A percentile compares a stretch with the other conserved stretches of the same genome.
Conservation (phyloP, 2,888 invertebrate species). For the Tanypteryx hageni region DNA sequence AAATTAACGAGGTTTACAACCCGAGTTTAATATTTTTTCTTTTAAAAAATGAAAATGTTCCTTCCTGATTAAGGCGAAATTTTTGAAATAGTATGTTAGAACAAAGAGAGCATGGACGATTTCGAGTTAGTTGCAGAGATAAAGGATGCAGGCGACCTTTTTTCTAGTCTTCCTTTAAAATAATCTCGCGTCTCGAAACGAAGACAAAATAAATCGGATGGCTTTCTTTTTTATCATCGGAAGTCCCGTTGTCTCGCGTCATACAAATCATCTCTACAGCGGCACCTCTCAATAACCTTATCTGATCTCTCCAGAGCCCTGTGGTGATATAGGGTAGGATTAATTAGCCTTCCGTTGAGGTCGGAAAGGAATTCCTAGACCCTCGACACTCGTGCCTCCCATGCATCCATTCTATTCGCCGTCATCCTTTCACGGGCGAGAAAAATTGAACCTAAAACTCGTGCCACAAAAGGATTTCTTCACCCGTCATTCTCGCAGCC, state of each 20-base stretch:
- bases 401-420: neutral
- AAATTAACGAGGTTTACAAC: too few species aligned
- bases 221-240: too few species aligned
- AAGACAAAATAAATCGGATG: too few species aligned
- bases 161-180: too few species aligned
- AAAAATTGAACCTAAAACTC: neutral
- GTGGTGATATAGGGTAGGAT: neutral
- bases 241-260: neutral
- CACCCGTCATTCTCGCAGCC: neutral
- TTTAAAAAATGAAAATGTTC: too few species aligned
- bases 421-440: neutral
- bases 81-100: too few species aligned
- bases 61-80: too few species aligned
- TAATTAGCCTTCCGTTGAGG: constrained; percentile 36
- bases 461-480: neutral
- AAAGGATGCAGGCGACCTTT: too few species aligned
- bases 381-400: neutral
- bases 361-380: neutral
- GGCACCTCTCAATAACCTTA: neutral
- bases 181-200: too few species aligned
- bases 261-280: neutral
- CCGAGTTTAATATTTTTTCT: too few species aligned
- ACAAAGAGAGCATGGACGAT: too few species aligned
- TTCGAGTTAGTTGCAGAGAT: too few species aligned
- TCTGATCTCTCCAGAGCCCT: neutral